Percentiles rank a stretch among this genome's conserved stretches.
These are phyloP conservation scores for Cinara cedri DNA, from an alignment of 2,888 invertebrate genomes.

Conservation along the genomic window DNA sequence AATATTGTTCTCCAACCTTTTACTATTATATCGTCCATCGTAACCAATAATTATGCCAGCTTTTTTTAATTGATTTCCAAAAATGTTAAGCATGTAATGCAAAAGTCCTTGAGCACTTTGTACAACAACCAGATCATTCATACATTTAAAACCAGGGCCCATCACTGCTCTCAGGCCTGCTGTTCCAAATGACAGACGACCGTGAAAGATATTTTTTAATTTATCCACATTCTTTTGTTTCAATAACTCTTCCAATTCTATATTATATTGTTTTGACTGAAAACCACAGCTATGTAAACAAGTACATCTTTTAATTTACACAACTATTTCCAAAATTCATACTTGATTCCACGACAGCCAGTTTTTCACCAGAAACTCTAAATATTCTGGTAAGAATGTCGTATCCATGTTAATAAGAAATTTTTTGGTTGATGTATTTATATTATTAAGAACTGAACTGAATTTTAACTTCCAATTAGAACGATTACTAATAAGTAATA, in stretches of 20 bases:
- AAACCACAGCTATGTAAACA: neutral
- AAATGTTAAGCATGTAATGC: conserved; percentile 70
- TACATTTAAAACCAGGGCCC: conserved; percentile 89
- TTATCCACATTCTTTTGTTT: conserved; percentile 31
- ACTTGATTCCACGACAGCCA: conserved; percentile 51
- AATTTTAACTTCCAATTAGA: too few relatives aligned
- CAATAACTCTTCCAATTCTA: conserved; percentile 10
- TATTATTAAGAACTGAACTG: too few relatives aligned
- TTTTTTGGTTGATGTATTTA: too few relatives aligned
- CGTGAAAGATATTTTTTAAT: conserved; percentile 47
- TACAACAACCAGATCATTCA: conserved; percentile 93
- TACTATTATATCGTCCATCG: conserved; percentile 91
- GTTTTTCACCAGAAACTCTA: conserved; percentile 28
- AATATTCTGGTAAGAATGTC: conserved; percentile 27
- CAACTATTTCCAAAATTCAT: conserved; percentile 8
- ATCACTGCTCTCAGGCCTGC: conserved; percentile 91
- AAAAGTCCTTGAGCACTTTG: conserved; percentile 92
- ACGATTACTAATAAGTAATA: too few relatives aligned
- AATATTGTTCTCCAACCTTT: conserved; percentile 68
- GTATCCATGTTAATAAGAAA: conserved; percentile 12
- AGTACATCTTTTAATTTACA: neutral
- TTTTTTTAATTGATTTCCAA: conserved; percentile 63
- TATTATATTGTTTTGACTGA: conserved; percentile 34
- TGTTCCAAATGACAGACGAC: conserved; percentile 83
- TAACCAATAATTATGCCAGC: conserved; percentile 87